Percentiles rank a stretch among this genome's conserved stretches.
phyloP scores from a whole-genome alignment of 2,797 vertebrate species.

The Cossypha caffra region DNA sequence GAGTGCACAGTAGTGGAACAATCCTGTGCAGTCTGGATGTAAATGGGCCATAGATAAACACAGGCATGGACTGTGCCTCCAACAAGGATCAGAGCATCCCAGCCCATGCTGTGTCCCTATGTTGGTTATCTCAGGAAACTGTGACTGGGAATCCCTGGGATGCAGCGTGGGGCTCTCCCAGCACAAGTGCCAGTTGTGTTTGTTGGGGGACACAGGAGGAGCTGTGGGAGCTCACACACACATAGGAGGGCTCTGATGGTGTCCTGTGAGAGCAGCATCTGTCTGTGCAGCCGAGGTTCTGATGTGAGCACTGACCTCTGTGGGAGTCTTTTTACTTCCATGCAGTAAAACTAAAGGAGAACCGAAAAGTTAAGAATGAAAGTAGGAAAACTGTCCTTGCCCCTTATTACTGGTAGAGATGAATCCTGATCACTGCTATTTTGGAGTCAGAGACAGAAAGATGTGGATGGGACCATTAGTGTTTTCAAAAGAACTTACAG shows the following conservation, averaged over 20 bases:
- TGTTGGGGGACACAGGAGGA: background rate
- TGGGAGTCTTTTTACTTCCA: background rate
- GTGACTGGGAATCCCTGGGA: background rate
- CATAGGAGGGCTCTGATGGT: fast-evolving
- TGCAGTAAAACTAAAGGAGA: background rate
- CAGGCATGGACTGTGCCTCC: background rate
- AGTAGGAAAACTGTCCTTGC: fast-evolving
- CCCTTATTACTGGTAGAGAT: background rate
- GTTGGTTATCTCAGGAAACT: background rate
- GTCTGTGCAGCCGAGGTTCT: background rate
- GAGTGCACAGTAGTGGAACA: background rate
- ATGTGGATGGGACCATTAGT: background rate
- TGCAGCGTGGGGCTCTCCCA: fast-evolving
- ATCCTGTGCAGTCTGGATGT: background rate
- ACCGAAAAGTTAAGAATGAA: background rate
- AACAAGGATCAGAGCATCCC: background rate
- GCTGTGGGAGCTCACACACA: background rate
- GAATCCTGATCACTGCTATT: background rate
- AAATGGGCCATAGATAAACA: background rate
- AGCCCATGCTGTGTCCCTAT: fast-evolving
- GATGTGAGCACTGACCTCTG: background rate
- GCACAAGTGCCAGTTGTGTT: fast-evolving
- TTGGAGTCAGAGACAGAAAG: background rate
- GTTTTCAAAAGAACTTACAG: background rate
- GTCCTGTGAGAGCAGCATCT: background rate